Conservation (phyloP, 2,888 invertebrate genomes). For the Sarcophaga carnaria region DNA sequence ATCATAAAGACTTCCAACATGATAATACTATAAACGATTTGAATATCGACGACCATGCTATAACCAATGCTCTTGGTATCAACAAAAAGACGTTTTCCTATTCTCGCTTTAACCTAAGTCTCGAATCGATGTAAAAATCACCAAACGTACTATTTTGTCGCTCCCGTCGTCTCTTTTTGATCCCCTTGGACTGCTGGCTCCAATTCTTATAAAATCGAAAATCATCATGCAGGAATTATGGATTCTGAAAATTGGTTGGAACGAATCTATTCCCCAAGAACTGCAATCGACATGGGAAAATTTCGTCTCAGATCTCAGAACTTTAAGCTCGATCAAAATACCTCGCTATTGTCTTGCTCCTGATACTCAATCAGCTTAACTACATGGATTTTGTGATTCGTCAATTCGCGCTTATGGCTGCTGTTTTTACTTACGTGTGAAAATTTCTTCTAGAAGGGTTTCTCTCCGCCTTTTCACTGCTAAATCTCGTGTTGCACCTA, state of each 20-base stretch:
- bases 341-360: conserved; percentile 33
- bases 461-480: conserved; percentile 15
- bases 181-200: conserved; percentile 49
- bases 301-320: conserved; percentile 26
- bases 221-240: conserved; percentile 50
- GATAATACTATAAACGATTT: conserved; percentile 15
- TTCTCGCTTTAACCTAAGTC: conserved; percentile 35
- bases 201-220: conserved; percentile 37
- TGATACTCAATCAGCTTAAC: neutral
- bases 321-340: conserved; percentile 18
- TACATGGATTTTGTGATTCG: conserved; percentile 59
- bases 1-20: neutral
- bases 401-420: conserved; percentile 54
- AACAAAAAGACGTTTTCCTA: conserved; percentile 41
- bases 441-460: conserved; percentile 2
- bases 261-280: conserved; percentile 47
- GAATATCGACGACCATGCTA: conserved; percentile 1
- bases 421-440: conserved; percentile 35
- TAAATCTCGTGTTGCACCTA: neutral
- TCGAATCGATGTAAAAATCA: neutral
- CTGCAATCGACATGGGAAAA: conserved; percentile 1
- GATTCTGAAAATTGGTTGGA: conserved; percentile 42
- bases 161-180: conserved; percentile 53
- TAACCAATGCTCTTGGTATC: conserved; percentile 31
- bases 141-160: neutral